A percentile compares a stretch with the other conserved stretches of the same genome.
phyloP scores from a whole-genome alignment of 1,140 invertebrate species.

The Zaprionus taronus region DNA sequence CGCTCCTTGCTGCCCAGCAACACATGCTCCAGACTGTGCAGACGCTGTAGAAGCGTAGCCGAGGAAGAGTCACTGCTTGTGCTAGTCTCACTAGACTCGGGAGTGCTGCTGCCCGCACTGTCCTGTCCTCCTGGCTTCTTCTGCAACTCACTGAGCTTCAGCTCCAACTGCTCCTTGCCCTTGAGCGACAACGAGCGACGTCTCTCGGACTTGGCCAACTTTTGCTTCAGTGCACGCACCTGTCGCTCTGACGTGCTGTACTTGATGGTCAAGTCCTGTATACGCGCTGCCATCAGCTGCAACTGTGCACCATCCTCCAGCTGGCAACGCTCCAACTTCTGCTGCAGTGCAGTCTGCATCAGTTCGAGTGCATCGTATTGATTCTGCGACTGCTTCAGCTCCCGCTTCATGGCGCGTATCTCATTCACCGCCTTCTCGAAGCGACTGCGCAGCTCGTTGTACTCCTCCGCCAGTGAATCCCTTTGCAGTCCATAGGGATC shows the following conservation, averaged over 20 bases:
- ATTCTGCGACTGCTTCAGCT: slow-evolving; percentile 91
- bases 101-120: slow-evolving; percentile 64
- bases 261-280: slow-evolving; percentile 93
- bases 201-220: slow-evolving; percentile 91
- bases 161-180: slow-evolving; percentile 92
- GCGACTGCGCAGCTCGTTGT: slow-evolving; percentile 89
- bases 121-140: slow-evolving; percentile 87
- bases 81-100: slow-evolving; percentile 47
- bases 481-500: slow-evolving; percentile 90
- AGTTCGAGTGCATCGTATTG: slow-evolving; percentile 92
- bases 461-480: slow-evolving; percentile 92
- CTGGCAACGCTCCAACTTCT: slow-evolving; percentile 89
- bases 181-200: slow-evolving; percentile 92
- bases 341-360: slow-evolving; percentile 89
- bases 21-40: slow-evolving; percentile 86
- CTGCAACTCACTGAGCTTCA: slow-evolving; percentile 92
- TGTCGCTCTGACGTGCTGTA: slow-evolving; percentile 92
- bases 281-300: slow-evolving; percentile 91
- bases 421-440: slow-evolving; percentile 93
- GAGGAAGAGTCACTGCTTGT: slow-evolving; percentile 40
- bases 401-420: slow-evolving; percentile 92
- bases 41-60: slow-evolving; percentile 84
- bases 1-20: slow-evolving; percentile 85
- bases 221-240: slow-evolving; percentile 91
- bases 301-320: slow-evolving; percentile 90